Base-by-base conservation (phyloP, 2,888 invertebrate species). In the Leptinotarsa juncta region DNA sequence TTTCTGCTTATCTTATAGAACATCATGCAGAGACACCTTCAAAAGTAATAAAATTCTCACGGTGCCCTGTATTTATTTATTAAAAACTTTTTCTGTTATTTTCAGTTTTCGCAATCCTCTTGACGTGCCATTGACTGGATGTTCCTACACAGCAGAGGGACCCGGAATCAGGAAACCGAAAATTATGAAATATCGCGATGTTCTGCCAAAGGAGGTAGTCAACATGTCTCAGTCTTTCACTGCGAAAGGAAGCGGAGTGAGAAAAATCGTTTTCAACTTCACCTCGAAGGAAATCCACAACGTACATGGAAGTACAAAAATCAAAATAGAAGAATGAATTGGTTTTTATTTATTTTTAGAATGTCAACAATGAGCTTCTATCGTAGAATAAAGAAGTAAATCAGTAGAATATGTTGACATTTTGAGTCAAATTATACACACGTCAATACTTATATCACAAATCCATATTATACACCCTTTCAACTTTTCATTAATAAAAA, bases 101-200 rank as follows among this genome's bases (percentile, higher is more conserved):
- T 88, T 94, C 32, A 90, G 92, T 1, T 93, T 95, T 83, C 89
- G 87, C 65, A 96, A 96, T 88, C 95, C 95, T 0, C 85, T 95
- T 79, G 90, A 92, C 71, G 89, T 88, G n/a, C 80, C 86, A 0
- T 87, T 96, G 60, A 93, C 93, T 0, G 89, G 91, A 12, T 94
- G 95, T 84, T 90, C 89, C 84, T 92, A 93, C 85, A 91, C 91
- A 2, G 90, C 94, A 73, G 94, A 94, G 88, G 94, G 94, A 42
- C 90, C 92, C 12, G 93, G 94, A 65, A 86, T 93, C 10, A 90
- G 66, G 10, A 80, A 78, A 71, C 72, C 78, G 3, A 73, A 67
- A 42, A 75, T 50, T 7, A 70, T 67, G 2, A 71, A 75, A 23
- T 73, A 67, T 70, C 72, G 75, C 48, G 91, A 93, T 79, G 90